Evolutionary conservation across 2,888 invertebrate species (phyloP).

Genomic region (Chalcis sispes): DNA sequence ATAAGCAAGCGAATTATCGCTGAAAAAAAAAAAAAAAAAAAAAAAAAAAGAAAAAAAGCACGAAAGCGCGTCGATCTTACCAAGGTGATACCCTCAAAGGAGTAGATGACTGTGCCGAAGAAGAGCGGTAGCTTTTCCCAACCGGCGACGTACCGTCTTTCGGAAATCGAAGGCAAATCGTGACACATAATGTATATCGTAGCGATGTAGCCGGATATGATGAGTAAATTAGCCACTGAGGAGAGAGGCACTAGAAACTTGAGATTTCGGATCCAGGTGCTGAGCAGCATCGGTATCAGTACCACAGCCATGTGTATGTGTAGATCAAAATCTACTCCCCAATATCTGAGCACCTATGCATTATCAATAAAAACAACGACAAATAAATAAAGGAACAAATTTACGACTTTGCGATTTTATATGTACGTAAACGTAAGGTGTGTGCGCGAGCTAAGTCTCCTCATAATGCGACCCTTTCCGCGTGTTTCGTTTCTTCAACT

Average conservation of each 20-base stretch:
- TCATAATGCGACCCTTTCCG: too few species aligned
- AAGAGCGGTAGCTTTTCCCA: conserved; percentile 87
- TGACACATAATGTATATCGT: conserved; percentile 87
- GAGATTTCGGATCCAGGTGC: conserved; percentile 86
- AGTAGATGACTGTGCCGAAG: conserved; percentile 96
- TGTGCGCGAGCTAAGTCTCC: too few species aligned
- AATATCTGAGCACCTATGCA: conserved; percentile 85
- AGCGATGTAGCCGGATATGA: conserved; percentile 84
- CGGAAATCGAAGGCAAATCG: conserved; percentile 82
- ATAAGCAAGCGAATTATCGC: too few species aligned
- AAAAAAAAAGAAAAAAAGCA: background rate
- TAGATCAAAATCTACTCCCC: conserved; percentile 80
- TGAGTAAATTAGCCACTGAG: conserved; percentile 86
- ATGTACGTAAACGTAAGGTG: too few species aligned
- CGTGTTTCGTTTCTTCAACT: too few species aligned
- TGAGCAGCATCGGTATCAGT: conserved; percentile 84
- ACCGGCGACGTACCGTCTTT: conserved; percentile 80
- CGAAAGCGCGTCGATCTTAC: too few species aligned
- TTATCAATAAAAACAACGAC: background rate
- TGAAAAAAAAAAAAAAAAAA: background rate
- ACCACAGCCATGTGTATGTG: conserved; percentile 86
- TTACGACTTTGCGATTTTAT: too few species aligned
- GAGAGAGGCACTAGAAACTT: conserved; percentile 88
- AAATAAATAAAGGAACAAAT: background rate
- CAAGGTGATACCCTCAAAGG: conserved; percentile 97